A percentile compares a stretch with the other conserved stretches of the same genome.
Evolutionary conservation across 2,797 vertebrate species (phyloP).

Genomic region (Cynopterus sphinx): DNA sequence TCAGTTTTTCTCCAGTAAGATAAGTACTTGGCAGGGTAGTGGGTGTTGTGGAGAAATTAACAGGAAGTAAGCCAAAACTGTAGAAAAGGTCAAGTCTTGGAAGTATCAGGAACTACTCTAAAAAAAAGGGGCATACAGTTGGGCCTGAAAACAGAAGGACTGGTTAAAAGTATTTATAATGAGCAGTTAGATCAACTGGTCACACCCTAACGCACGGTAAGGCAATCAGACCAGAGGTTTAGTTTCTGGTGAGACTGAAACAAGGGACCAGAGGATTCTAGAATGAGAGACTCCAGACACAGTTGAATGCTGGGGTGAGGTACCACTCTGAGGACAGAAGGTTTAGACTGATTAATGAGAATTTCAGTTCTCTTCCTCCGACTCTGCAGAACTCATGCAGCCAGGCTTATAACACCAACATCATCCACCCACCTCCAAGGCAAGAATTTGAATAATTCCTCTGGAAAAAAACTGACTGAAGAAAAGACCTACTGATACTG

Average conservation of each 20-base stretch:
- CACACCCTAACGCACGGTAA: background rate
- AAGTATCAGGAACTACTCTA: background rate
- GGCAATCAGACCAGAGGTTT: background rate
- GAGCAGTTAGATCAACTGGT: background rate
- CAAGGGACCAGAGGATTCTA: background rate
- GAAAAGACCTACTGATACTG: background rate
- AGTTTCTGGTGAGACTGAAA: background rate
- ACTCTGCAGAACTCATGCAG: background rate
- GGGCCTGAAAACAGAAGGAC: background rate
- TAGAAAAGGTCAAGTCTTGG: background rate
- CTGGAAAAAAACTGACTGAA: background rate
- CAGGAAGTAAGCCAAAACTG: background rate
- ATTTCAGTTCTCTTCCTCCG: background rate
- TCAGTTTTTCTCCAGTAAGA: background rate
- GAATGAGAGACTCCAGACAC: background rate
- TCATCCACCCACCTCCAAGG: background rate
- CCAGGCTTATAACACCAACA: background rate
- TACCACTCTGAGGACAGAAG: background rate
- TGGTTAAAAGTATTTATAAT: background rate
- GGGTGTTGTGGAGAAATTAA: background rate
- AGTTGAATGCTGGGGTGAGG: background rate
- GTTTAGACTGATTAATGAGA: background rate
- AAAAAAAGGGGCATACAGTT: background rate
- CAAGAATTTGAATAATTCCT: background rate
- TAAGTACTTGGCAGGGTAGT: background rate